phyloP scores from a whole-genome alignment of 2,113 vertebrate species.

The Syngnathus floridae region DNA sequence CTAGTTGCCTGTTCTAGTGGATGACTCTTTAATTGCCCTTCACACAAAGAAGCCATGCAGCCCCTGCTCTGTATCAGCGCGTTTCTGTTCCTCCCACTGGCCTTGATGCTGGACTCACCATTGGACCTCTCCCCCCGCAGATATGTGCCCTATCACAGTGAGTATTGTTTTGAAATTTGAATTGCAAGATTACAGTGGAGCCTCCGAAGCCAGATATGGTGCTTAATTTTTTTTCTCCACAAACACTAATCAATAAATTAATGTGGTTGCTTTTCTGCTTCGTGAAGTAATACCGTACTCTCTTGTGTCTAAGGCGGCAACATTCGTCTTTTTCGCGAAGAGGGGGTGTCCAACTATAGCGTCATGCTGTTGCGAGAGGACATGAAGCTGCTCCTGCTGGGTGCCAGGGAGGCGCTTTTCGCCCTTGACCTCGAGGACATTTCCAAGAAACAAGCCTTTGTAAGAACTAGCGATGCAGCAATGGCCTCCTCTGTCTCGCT shows the following conservation, averaged over 20 bases:
- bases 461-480: constrained; percentile 37
- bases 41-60: constrained; percentile 52
- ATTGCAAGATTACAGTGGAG: no score
- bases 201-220: no score
- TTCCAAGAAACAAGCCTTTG: constrained; percentile 59
- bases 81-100: constrained; percentile 46
- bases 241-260: no score
- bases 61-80: constrained; percentile 41
- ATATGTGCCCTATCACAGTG: constrained; percentile 57
- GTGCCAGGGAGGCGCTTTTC: constrained; percentile 70
- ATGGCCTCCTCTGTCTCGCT: background rate
- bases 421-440: constrained; percentile 70
- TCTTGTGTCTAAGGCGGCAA: constrained; percentile 48
- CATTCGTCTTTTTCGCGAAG: constrained; percentile 52
- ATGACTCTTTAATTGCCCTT: constrained; percentile 30
- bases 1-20: constrained; percentile 34
- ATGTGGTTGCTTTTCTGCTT: no score
- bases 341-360: constrained; percentile 68
- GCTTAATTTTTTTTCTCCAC: no score
- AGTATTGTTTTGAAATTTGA: constrained; percentile 31
- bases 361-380: constrained; percentile 72
- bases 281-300: no score
- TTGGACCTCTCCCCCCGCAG: constrained; percentile 47
- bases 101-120: constrained; percentile 25
- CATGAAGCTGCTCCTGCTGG: constrained; percentile 59